These are phyloP conservation scores for Arion vulgaris DNA, from an alignment of 1,140 invertebrate genomes.

Conservation along the genomic window DNA sequence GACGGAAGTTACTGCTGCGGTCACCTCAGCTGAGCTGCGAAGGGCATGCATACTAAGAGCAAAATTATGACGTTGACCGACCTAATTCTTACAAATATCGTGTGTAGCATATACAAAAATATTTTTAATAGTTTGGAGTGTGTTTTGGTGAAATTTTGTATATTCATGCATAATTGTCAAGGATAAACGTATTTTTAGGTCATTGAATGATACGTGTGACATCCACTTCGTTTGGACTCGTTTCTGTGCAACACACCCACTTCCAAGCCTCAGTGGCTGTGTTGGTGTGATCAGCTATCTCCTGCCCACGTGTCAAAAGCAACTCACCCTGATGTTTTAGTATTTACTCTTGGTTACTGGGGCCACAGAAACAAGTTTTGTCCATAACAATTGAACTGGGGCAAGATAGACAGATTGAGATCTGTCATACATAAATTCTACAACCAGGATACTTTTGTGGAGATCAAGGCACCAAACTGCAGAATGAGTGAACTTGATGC, in stretches of 20 bases:
- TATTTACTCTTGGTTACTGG: slow-evolving; percentile 33
- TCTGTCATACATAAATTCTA: slow-evolving; percentile 21
- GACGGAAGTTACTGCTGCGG: slow-evolving; percentile 42
- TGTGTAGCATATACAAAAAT: background rate
- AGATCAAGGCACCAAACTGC: slow-evolving; percentile 33
- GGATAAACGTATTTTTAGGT: slow-evolving; percentile 39
- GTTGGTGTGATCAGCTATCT: slow-evolving; percentile 31
- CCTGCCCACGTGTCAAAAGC: slow-evolving; percentile 47
- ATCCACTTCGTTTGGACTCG: slow-evolving; percentile 39
- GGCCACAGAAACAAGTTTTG: slow-evolving; percentile 3
- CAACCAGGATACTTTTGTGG: slow-evolving; percentile 9
- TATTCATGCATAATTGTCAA: slow-evolving; percentile 35
- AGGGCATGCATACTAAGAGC: slow-evolving; percentile 48
- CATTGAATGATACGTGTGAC: slow-evolving; percentile 47
- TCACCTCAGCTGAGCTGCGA: slow-evolving; percentile 50
- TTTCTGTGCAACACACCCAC: slow-evolving; percentile 41
- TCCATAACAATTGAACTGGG: slow-evolving; percentile 34
- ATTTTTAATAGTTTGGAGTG: slow-evolving; percentile 6
- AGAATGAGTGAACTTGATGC: slow-evolving; percentile 45
- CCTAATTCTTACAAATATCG: slow-evolving; percentile 57
- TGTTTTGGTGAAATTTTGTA: slow-evolving; percentile 15
- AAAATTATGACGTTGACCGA: slow-evolving; percentile 69
- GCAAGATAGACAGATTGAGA: slow-evolving; percentile 25
- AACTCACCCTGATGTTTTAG: slow-evolving; percentile 39
- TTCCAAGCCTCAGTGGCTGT: slow-evolving; percentile 28